Percentiles rank a stretch among this genome's conserved stretches.
Evolutionary conservation across 2,797 vertebrate species (phyloP).

Genomic region (Balearica regulorum): DNA sequence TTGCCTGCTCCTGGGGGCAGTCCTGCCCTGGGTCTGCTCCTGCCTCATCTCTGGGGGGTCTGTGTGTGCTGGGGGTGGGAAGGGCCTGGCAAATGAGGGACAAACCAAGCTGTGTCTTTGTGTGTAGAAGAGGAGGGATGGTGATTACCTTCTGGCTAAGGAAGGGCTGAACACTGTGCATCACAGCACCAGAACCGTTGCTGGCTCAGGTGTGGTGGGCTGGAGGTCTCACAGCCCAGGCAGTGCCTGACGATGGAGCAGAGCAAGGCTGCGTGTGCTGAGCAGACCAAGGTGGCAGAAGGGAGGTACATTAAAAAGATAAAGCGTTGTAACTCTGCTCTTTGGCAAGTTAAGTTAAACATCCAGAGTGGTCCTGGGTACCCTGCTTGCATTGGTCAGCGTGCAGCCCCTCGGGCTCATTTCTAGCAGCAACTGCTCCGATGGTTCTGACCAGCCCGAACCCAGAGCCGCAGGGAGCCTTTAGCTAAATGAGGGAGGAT

Average conservation of each 20-base stretch:
- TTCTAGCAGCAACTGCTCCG: background rate
- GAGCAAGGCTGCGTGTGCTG: background rate
- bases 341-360: background rate
- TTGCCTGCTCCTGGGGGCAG: background rate
- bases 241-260: accelerated
- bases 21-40: background rate
- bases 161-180: accelerated
- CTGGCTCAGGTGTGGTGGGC: accelerated
- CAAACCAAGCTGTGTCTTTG: background rate
- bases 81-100: background rate
- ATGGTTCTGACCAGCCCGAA: background rate
- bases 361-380: accelerated
- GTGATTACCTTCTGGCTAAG: background rate
- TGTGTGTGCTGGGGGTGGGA: background rate
- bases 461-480: accelerated
- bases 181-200: accelerated
- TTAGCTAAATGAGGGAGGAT: background rate
- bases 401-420: accelerated
- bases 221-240: background rate
- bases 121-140: background rate
- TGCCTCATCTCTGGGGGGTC: background rate
- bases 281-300: background rate
- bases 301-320: background rate
- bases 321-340: background rate
- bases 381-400: accelerated